Base-by-base conservation (phyloP, 23 tunicate genomes). In the Halocynthia roretzi region DNA sequence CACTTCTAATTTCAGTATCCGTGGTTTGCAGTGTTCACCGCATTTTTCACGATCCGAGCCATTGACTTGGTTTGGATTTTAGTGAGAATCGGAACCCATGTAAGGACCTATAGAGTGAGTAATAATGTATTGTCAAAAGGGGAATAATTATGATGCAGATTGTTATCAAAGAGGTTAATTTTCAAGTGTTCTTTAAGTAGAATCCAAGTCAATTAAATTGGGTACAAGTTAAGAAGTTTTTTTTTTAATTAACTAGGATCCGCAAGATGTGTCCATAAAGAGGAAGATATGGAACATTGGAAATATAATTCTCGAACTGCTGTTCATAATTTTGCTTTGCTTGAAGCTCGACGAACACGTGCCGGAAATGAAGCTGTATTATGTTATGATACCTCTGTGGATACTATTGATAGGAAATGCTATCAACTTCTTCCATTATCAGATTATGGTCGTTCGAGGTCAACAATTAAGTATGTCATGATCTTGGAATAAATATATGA, bases 381-480 rank as follows among this genome's bases (percentile, higher is more conserved):
- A 68, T 63, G 82, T 57, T 15, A 57, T 84, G 7, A 84, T 84
- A 10, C 87, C 87, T 8, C 53, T 84, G 52, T 84, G 87, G 87
- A 69, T 84, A 31, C 57, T 69, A 15, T 58, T 84, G 8, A 60
- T 77, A 11, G 87, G 82, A 7, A 52, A 84, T 69, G 21, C 53
- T 19, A 22, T 84, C 6, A 80, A 84, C 70, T 66, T 84, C 15
- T 78, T 84, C 20, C 82, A 57, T 23, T 84, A 68, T 60, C 87
- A 84, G 54, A 78, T 83, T 2, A 11, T 31, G 7, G 80, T 83
- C 8, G 76, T 80, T 0, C 20, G 53, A 0, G 50, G 52, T 44
- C 11, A 73, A 66, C 76, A 71, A 12, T 31, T 0, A 31, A 31
- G 44, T 31, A 31, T 31, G 44, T 31, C 4, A 0, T 31, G 44